Conservation (phyloP, 2,113 vertebrate species). For the Sinocyclocheilus rhinocerous region DNA sequence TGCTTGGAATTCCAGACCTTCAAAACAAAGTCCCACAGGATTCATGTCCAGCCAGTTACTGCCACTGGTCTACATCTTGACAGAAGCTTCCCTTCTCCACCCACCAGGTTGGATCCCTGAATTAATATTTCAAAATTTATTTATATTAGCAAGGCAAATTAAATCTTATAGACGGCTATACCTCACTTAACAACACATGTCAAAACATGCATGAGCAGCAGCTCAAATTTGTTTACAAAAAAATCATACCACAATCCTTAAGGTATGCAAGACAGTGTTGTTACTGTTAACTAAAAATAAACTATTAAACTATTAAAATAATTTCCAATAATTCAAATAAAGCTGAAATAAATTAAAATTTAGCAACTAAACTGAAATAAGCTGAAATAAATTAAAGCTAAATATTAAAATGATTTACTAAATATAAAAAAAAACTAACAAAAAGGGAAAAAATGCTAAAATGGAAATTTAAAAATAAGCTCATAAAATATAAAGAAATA, state of each 20-base stretch:
- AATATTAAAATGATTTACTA: no score
- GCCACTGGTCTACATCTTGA: conserved; percentile 38
- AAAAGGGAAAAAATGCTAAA: no score
- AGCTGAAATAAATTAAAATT: neutral
- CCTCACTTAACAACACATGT: neutral
- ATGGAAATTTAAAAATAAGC: no score
- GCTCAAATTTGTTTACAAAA: neutral
- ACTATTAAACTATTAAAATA: neutral
- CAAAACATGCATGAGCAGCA: neutral
- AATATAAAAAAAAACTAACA: no score
- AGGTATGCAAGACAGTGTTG: neutral
- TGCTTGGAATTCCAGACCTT: conserved; percentile 65
- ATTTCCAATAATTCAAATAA: no score
- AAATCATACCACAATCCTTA: neutral
- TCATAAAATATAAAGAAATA: no score
- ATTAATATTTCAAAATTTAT: conserved; percentile 40
- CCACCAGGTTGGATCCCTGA: conserved; percentile 4
- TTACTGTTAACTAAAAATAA: neutral
- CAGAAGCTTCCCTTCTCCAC: conserved; percentile 38
- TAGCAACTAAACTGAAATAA: no score
- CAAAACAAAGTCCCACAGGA: conserved; percentile 62
- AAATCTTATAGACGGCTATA: neutral
- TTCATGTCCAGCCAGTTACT: conserved; percentile 48
- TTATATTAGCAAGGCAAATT: conserved; percentile 20
- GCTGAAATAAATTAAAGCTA: no score